These are phyloP conservation scores for Electrophaes corylata DNA, from an alignment of 2,888 invertebrate genomes.

Conservation along the genomic window DNA sequence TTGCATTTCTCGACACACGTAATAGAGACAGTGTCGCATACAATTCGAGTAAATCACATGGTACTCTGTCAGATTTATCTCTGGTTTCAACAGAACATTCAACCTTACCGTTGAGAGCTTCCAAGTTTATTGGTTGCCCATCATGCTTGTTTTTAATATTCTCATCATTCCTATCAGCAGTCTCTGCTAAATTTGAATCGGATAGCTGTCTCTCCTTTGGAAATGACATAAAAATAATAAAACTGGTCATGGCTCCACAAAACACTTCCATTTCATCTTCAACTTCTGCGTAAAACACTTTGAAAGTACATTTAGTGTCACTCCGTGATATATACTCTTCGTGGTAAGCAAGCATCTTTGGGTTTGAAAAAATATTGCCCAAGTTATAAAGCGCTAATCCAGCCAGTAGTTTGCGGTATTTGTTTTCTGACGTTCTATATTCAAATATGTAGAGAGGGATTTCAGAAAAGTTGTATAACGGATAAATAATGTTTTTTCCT, in stretches of 20 bases:
- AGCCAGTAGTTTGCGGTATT: constrained; percentile 20
- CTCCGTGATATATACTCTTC: background rate
- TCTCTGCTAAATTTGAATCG: background rate
- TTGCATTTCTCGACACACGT: background rate
- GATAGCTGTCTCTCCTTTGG: background rate
- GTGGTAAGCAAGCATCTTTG: background rate
- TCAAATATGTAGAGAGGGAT: constrained; percentile 16
- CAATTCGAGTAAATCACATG: constrained; percentile 12
- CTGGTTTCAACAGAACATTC: constrained; percentile 5
- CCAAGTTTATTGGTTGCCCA: background rate
- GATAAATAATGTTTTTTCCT: constrained; percentile 2
- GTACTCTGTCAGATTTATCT: background rate
- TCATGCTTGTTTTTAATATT: background rate
- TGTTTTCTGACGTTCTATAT: constrained; percentile 15
- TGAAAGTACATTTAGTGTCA: constrained; percentile 2
- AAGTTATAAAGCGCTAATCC: constrained; percentile 20
- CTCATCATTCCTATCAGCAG: no score
- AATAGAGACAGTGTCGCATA: background rate
- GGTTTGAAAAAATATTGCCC: background rate
- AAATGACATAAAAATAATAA: background rate
- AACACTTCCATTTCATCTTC: background rate
- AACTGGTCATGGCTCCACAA: constrained; percentile 1
- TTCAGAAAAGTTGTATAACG: background rate
- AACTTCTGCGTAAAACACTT: background rate
- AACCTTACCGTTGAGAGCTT: background rate